phyloP scores from a whole-genome alignment of 2,888 invertebrate species.

The Hydroisotoma schaefferi region DNA sequence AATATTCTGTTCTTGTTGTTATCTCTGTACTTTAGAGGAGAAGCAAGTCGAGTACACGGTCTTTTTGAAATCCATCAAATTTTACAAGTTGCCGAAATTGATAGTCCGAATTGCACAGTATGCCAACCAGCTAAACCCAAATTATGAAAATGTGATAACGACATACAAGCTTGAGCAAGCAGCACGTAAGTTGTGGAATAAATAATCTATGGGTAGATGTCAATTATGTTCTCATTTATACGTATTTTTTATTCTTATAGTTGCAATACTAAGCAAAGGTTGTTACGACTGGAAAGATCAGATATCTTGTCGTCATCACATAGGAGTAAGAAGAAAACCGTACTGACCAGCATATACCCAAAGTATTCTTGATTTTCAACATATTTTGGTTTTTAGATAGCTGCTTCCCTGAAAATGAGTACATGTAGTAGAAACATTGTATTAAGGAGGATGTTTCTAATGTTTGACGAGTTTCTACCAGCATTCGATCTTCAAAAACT shows the following conservation, averaged over 20 bases:
- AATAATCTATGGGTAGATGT: background rate
- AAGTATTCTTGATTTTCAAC: too few relatives aligned
- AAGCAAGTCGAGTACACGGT: slow-evolving; percentile 6
- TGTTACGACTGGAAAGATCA: slow-evolving; percentile 39
- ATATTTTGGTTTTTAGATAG: slow-evolving; percentile 26
- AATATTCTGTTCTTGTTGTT: background rate
- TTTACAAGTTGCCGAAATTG: slow-evolving; percentile 32
- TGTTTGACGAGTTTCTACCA: slow-evolving; percentile 36
- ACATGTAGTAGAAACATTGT: slow-evolving; percentile 41
- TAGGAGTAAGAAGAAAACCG: slow-evolving; percentile 34
- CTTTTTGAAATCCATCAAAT: slow-evolving; percentile 31
- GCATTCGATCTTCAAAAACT: slow-evolving; percentile 15
- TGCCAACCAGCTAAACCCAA: slow-evolving; percentile 32
- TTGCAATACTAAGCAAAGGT: slow-evolving; percentile 22
- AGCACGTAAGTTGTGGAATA: too few relatives aligned
- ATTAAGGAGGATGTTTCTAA: slow-evolving; percentile 33
- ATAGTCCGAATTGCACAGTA: slow-evolving; percentile 31
- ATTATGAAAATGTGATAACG: slow-evolving; percentile 25
- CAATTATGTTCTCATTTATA: background rate
- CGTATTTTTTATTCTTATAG: background rate
- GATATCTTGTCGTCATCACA: slow-evolving; percentile 41
- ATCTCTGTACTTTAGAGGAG: slow-evolving; percentile 4
- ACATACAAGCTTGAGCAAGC: slow-evolving; percentile 21
- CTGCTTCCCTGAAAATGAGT: slow-evolving; percentile 38
- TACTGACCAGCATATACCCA: too few relatives aligned